A percentile compares a stretch with the other conserved stretches of the same genome.
Evolutionary conservation across 1,140 invertebrate species (phyloP).

Genomic region (Drosophila simulans): DNA sequence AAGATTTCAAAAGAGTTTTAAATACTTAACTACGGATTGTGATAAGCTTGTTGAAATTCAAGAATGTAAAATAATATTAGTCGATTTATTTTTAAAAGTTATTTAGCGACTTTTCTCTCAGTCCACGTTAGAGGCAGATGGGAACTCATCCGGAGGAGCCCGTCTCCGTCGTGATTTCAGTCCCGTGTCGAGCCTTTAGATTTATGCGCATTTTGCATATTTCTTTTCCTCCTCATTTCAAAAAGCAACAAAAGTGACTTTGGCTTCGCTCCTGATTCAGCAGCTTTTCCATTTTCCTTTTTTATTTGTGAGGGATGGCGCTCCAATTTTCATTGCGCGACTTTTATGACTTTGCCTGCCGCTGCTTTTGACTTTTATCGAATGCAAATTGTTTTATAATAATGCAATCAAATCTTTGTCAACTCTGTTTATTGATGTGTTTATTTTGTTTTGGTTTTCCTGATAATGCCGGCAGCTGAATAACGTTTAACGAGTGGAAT

Average conservation of each 20-base stretch:
- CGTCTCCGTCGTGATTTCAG: constrained; percentile 62
- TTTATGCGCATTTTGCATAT: constrained; percentile 82
- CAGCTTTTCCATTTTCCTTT: constrained; percentile 21
- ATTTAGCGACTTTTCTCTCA: neutral
- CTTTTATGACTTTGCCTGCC: constrained; percentile 76
- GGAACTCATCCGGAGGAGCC: constrained; percentile 27
- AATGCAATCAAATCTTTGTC: constrained; percentile 79
- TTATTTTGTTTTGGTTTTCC: constrained; percentile 61
- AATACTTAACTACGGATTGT: no score
- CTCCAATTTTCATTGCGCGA: constrained; percentile 76
- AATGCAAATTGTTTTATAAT: constrained; percentile 82
- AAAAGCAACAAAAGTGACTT: constrained; percentile 66
- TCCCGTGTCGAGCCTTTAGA: constrained; percentile 61
- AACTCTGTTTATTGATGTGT: constrained; percentile 77
- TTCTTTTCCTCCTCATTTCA: constrained; percentile 61
- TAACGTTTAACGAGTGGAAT: constrained; percentile 38
- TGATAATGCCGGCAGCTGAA: constrained; percentile 55
- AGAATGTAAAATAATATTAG: no score
- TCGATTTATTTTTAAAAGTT: no score
- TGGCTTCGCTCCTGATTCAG: constrained; percentile 36
- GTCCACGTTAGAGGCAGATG: constrained; percentile 14
- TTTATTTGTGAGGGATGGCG: neutral
- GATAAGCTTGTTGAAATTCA: no score
- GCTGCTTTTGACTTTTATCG: constrained; percentile 76
- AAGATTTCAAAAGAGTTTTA: no score